These are phyloP conservation scores for Aphelenchoides besseyi DNA, from an alignment of 1,140 invertebrate genomes.

Conservation along the genomic window DNA sequence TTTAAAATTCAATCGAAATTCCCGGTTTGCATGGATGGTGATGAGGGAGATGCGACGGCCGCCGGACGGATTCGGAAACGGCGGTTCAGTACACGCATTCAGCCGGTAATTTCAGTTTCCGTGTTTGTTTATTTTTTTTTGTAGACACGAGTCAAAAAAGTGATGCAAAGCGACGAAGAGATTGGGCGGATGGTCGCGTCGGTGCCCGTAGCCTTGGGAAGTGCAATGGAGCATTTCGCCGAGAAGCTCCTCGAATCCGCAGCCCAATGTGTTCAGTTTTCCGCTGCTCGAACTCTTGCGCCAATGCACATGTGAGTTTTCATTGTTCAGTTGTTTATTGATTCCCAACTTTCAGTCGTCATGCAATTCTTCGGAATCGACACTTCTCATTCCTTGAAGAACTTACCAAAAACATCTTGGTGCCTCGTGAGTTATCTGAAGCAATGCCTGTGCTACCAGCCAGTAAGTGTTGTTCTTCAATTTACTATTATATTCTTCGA, in stretches of 20 bases:
- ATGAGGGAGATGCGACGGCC: constrained; percentile 25
- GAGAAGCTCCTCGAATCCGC: constrained; percentile 53
- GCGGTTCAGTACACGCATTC: constrained; percentile 57
- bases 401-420: constrained; percentile 38
- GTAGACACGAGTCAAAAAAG: constrained; percentile 60
- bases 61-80: constrained; percentile 54
- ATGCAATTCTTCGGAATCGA: constrained; percentile 41
- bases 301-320: constrained; percentile 56
- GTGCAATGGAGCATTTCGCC: constrained; percentile 62
- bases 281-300: constrained; percentile 46
- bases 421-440: constrained; percentile 12
- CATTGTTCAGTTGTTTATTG: constrained; percentile 15
- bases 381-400: constrained; percentile 51
- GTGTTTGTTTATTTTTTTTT: constrained; percentile 25
- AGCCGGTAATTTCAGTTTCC: constrained; percentile 47
- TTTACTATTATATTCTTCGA: neutral
- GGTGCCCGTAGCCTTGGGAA: constrained; percentile 59
- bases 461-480: neutral
- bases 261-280: constrained; percentile 38
- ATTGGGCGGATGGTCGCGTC: constrained; percentile 61
- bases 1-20: too few species aligned
- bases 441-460: neutral
- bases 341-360: constrained; percentile 37
- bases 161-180: constrained; percentile 62
- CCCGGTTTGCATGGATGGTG: too few species aligned